Conservation (phyloP, 2,888 invertebrate genomes). For the Ephialtes manifestator region DNA sequence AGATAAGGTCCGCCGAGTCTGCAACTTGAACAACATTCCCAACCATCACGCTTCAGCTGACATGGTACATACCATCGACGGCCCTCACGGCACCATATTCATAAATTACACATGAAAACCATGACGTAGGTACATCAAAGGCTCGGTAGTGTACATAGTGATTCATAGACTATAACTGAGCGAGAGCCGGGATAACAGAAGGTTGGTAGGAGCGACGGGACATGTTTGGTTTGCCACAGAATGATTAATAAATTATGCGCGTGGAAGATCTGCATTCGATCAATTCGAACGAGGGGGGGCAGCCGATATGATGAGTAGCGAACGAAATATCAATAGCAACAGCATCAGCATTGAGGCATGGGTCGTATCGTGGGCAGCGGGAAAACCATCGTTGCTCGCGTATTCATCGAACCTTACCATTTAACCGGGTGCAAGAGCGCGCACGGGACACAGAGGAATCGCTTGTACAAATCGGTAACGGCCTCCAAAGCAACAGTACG, state of each 20-base stretch:
- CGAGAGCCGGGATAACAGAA: slow-evolving; percentile 14
- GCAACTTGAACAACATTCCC: no score
- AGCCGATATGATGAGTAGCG: slow-evolving; percentile 51
- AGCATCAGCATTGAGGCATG: slow-evolving; percentile 53
- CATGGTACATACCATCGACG: no score
- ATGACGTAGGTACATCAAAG: neutral
- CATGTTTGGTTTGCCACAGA: slow-evolving; percentile 22
- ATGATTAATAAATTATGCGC: slow-evolving; percentile 62
- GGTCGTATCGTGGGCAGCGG: slow-evolving; percentile 37
- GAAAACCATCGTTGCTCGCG: slow-evolving; percentile 60
- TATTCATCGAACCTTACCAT: slow-evolving; percentile 66
- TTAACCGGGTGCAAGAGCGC: slow-evolving; percentile 35
- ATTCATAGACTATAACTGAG: neutral
- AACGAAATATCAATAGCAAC: slow-evolving; percentile 16
- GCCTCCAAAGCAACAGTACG: slow-evolving; percentile 46
- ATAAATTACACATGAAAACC: neutral
- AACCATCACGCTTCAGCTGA: no score
- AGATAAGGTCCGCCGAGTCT: no score
- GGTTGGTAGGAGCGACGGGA: neutral
- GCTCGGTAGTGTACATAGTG: neutral
- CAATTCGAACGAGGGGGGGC: slow-evolving; percentile 39
- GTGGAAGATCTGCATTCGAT: slow-evolving; percentile 37
- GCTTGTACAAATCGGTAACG: slow-evolving; percentile 63
- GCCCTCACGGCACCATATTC: neutral
- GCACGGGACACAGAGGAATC: slow-evolving; percentile 56